Percentiles rank a stretch among this genome's conserved stretches.
These are phyloP conservation scores for Ancistrus triradiatus DNA, from an alignment of 2,113 vertebrate species.

Conservation along the genomic window DNA sequence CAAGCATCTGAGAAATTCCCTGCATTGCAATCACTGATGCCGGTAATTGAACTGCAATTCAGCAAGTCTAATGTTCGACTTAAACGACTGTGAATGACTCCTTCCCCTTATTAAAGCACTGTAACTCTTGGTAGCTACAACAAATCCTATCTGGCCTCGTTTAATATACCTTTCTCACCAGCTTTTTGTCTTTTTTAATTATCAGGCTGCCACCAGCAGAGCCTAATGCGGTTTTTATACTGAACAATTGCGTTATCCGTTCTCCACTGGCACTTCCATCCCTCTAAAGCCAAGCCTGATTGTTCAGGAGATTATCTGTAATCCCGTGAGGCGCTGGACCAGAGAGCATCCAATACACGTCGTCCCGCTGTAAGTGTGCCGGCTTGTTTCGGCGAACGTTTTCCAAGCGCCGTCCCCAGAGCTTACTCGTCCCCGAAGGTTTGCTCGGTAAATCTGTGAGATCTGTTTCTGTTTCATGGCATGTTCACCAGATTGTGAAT, in stretches of 20 bases:
- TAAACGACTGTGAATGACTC: too few relatives aligned
- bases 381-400: conserved; percentile 47
- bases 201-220: conserved; percentile 11
- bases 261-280: conserved; percentile 26
- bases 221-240: conserved; percentile 35
- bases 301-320: conserved; percentile 35
- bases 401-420: conserved; percentile 31
- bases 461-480: not conserved
- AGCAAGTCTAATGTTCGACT: too few relatives aligned
- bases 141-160: too few relatives aligned
- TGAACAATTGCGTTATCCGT: conserved; percentile 39
- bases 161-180: conserved; percentile 23
- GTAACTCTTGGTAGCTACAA: too few relatives aligned
- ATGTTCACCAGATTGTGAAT: too few relatives aligned
- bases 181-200: conserved; percentile 40
- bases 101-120: too few relatives aligned
- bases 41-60: too few relatives aligned
- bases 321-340: conserved; percentile 25
- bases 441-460: conserved; percentile 8
- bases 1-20: too few relatives aligned
- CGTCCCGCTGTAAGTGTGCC: conserved; percentile 36
- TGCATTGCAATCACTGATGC: too few relatives aligned
- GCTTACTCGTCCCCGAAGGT: conserved; percentile 10
- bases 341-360: conserved; percentile 27
- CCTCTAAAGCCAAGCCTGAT: conserved; percentile 29